Conservation (phyloP, 2,888 invertebrate species). For the Amiota minor region DNA sequence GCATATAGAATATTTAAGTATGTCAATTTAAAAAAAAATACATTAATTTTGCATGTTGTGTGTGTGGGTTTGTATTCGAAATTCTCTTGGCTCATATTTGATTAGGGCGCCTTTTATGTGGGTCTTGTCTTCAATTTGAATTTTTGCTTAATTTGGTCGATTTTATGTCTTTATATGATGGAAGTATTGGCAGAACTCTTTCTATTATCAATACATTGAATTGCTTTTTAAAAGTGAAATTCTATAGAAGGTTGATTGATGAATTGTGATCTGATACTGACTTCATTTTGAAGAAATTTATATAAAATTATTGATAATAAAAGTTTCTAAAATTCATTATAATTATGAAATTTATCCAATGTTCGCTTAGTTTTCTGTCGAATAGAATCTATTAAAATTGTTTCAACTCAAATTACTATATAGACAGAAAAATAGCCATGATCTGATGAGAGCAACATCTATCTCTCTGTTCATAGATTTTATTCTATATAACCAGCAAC, state of each 20-base stretch:
- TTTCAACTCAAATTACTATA: not conserved
- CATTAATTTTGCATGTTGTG: not conserved
- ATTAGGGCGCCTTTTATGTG: conserved; percentile 8
- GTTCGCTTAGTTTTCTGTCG: no score
- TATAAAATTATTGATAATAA: no score
- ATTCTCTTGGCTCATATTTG: conserved; percentile 19
- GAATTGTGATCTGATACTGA: not conserved
- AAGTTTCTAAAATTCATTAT: no score
- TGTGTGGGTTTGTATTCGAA: not conserved
- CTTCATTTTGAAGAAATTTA: no score
- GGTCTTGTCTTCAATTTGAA: not conserved
- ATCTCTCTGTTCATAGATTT: no score
- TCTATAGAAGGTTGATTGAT: not conserved
- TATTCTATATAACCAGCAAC: no score
- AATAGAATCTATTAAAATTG: no score
- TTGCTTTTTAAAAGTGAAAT: not conserved
- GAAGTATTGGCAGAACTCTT: no score
- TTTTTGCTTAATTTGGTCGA: not conserved
- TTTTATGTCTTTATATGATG: not conserved
- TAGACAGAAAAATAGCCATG: not conserved
- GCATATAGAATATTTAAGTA: not conserved
- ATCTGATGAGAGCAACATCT: not conserved
- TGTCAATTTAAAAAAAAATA: not conserved
- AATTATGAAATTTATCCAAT: no score
- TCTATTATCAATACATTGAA: not conserved